Conservation (phyloP, 2,113 vertebrate genomes). For the Eulacestoma nigropectus region DNA sequence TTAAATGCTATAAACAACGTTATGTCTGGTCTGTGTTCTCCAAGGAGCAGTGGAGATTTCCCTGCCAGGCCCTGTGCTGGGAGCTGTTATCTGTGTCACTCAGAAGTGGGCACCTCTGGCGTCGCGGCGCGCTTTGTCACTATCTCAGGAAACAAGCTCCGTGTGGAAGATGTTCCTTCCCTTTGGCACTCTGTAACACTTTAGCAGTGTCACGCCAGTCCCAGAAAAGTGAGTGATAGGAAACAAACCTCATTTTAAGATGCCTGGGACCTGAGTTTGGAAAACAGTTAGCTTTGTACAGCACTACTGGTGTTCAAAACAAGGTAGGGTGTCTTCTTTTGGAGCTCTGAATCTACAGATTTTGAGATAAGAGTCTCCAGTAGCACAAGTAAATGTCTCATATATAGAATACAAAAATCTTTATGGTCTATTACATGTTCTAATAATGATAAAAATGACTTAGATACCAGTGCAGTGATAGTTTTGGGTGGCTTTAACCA, state of each 20-base stretch:
- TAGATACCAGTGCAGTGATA: neutral
- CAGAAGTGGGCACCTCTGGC: neutral
- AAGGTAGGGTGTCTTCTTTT: neutral
- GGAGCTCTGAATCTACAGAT: neutral
- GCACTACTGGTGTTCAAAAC: neutral
- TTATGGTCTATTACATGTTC: neutral
- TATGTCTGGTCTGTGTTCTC: neutral
- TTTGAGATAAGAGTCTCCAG: neutral
- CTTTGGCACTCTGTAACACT: neutral
- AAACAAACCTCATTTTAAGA: neutral
- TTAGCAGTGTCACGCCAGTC: neutral
- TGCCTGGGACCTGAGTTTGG: neutral
- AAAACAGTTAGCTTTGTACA: neutral
- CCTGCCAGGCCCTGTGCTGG: neutral
- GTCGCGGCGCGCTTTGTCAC: fast-evolving
- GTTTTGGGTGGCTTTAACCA: neutral
- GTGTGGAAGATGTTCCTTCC: neutral
- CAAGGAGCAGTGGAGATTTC: neutral
- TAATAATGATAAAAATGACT: neutral
- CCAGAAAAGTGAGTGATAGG: neutral
- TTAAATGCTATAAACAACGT: neutral
- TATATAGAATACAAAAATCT: neutral
- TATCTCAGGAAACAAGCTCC: neutral
- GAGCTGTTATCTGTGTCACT: neutral
- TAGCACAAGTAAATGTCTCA: neutral